Conservation (phyloP, 2,888 invertebrate species). For the Malacosoma neustria region DNA sequence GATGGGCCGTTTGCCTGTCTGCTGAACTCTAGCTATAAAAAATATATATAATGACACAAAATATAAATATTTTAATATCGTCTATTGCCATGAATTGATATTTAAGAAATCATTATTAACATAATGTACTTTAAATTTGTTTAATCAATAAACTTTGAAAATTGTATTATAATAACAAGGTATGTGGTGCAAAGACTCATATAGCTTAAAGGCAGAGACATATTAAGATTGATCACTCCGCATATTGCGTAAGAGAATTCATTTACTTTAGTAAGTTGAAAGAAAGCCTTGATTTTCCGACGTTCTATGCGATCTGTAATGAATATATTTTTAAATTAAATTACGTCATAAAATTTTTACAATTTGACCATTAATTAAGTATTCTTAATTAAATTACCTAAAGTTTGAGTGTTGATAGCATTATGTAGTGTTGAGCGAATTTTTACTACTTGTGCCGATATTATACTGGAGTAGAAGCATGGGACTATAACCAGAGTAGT, state of each 20-base stretch:
- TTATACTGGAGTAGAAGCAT: conserved; percentile 43
- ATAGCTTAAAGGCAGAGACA: conserved; percentile 55
- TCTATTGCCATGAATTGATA: no score
- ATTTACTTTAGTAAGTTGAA: conserved; percentile 43
- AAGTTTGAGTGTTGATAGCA: conserved; percentile 31
- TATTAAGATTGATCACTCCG: conserved; percentile 48
- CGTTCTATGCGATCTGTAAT: conserved; percentile 46
- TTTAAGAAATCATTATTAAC: no score
- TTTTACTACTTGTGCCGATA: conserved; percentile 31
- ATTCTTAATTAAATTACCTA: no score
- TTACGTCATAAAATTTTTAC: no score
- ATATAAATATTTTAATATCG: no score
- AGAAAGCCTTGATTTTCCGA: conserved; percentile 50
- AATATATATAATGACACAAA: no score
- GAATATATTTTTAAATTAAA: conserved; percentile 1
- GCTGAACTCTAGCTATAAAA: no score
- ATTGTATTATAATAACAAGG: conserved; percentile 55
- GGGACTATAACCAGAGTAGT: conserved; percentile 36
- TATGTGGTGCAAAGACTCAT: conserved; percentile 54
- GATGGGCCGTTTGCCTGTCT: no score
- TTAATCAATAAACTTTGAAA: conserved; percentile 55
- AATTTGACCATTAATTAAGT: no score
- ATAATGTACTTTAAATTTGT: no score
- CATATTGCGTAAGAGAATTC: conserved; percentile 48
- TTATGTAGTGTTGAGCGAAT: conserved; percentile 46